These are phyloP conservation scores for Lamproptera curius DNA, from an alignment of 2,888 invertebrate species.

Conservation along the genomic window DNA sequence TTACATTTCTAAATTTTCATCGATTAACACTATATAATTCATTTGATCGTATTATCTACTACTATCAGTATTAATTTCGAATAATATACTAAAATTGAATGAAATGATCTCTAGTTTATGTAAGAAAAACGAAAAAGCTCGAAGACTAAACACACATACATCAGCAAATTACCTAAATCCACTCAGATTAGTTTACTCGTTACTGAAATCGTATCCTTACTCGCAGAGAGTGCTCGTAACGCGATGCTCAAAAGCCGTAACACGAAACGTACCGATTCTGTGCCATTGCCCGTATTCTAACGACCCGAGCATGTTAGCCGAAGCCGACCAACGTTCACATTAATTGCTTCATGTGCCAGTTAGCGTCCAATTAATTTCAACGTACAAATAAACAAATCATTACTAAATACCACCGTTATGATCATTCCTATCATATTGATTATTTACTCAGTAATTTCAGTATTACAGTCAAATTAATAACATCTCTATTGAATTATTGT, in stretches of 20 bases:
- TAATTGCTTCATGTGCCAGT: conserved; percentile 21
- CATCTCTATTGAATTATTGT: too few relatives aligned
- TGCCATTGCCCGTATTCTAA: conserved; percentile 10
- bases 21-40: too few relatives aligned
- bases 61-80: too few relatives aligned
- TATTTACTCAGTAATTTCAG: too few relatives aligned
- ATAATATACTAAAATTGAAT: too few relatives aligned
- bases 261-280: conserved; percentile 5
- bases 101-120: too few relatives aligned
- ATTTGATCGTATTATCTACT: too few relatives aligned
- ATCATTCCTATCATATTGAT: background rate
- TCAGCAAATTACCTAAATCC: background rate
- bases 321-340: conserved; percentile 21
- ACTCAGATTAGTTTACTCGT: background rate
- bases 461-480: too few relatives aligned
- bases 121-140: too few relatives aligned
- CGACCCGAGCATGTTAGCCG: conserved; percentile 9
- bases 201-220: background rate
- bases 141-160: too few relatives aligned
- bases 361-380: conserved; percentile 22
- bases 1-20: too few relatives aligned
- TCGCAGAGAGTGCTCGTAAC: conserved; percentile 2
- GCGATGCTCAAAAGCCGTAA: conserved; percentile 9
- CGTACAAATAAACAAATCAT: conserved; percentile 14
- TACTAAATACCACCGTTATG: background rate